These are phyloP conservation scores for Epinephelus awoara DNA, from an alignment of 2,797 vertebrate species.

Conservation along the genomic window DNA sequence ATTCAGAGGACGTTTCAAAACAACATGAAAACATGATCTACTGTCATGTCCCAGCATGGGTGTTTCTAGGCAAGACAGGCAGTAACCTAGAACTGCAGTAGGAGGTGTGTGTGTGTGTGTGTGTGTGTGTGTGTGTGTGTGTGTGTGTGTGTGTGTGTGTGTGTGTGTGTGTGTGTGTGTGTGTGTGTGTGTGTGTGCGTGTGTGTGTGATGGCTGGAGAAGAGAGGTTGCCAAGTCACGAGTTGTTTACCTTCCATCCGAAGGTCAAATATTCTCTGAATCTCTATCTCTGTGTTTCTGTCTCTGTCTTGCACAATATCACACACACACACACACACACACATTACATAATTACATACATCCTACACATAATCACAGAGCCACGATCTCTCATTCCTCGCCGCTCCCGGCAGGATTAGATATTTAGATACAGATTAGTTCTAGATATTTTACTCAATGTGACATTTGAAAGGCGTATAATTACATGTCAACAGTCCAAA, in stretches of 20 bases:
- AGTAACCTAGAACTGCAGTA: constrained; percentile 34
- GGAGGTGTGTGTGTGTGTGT: constrained; percentile 36
- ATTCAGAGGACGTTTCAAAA: not conserved
- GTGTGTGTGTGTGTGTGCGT: not conserved
- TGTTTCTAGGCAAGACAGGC: constrained; percentile 42
- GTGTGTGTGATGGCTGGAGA: not conserved
- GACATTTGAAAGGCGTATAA: not conserved
- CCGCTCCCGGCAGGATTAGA: not conserved
- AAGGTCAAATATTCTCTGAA: constrained; percentile 44
- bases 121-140: not conserved
- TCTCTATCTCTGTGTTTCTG: constrained; percentile 15
- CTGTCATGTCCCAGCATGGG: constrained; percentile 20
- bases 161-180: not conserved
- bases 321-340: not conserved
- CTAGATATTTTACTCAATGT: not conserved
- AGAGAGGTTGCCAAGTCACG: constrained; percentile 65
- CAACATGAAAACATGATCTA: constrained; percentile 20
- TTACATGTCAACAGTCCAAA: not conserved
- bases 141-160: not conserved
- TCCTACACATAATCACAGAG: constrained; percentile 31
- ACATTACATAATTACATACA: constrained; percentile 41
- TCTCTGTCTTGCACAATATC: constrained; percentile 19
- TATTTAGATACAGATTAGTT: too few relatives aligned
- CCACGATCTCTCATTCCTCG: not conserved
- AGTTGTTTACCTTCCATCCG: constrained; percentile 67